These are phyloP conservation scores for Porphyrio hochstetteri DNA, from an alignment of 2,113 vertebrate genomes.

Conservation along the genomic window DNA sequence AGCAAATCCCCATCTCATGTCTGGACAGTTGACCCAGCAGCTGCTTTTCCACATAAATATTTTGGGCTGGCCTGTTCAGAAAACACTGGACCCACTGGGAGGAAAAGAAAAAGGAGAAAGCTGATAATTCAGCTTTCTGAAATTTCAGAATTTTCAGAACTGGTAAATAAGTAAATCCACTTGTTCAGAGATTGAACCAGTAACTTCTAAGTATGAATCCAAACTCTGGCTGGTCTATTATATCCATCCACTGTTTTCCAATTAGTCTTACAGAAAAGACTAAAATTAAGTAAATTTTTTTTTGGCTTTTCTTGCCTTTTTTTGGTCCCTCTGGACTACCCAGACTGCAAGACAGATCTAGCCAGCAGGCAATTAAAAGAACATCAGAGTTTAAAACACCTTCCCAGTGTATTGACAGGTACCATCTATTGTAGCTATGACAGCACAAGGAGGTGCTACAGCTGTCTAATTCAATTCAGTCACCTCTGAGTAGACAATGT, in stretches of 20 bases:
- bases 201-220: neutral
- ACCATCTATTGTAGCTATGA: neutral
- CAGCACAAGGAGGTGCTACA: neutral
- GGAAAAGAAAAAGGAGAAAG: neutral
- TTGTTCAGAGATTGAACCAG: neutral
- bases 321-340: neutral
- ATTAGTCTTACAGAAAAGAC: neutral
- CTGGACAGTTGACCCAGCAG: neutral
- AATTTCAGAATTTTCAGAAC: neutral
- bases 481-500: conserved; percentile 8
- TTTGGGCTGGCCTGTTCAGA: neutral
- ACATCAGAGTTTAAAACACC: conserved; percentile 27
- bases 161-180: neutral
- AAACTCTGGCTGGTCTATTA: neutral
- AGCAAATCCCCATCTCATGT: neutral
- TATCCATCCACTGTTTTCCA: neutral
- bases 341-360: neutral
- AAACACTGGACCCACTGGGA: neutral
- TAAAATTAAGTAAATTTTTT: neutral
- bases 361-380: conserved; percentile 41
- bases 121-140: too few relatives aligned
- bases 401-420: conserved; percentile 19
- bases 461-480: conserved; percentile 16
- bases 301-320: neutral
- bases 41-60: neutral